Percentiles rank a stretch among this genome's conserved stretches.
phyloP scores from a whole-genome alignment of 2,888 invertebrate genomes.

The Venustoraphidia nigricollis region DNA sequence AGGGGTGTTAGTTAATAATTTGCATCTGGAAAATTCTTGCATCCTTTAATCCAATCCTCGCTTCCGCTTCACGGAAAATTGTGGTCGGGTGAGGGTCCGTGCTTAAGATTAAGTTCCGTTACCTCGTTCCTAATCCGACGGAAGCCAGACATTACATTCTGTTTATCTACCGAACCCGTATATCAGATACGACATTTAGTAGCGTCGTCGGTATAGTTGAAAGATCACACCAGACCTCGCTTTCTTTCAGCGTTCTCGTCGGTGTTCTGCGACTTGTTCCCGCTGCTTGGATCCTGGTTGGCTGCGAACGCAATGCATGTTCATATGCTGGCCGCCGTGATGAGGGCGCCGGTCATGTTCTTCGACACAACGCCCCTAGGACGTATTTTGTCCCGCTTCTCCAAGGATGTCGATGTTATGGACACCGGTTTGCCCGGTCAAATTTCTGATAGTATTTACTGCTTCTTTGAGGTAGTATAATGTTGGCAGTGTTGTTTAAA shows the following conservation, averaged over 20 bases:
- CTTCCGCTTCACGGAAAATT: too few relatives aligned
- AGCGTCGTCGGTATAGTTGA: too few relatives aligned
- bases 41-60: too few relatives aligned
- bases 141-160: too few relatives aligned
- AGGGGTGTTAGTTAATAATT: conserved; percentile 15
- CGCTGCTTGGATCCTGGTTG: conserved; percentile 39
- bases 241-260: conserved; percentile 33
- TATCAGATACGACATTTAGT: too few relatives aligned
- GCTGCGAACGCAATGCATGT: conserved; percentile 47
- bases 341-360: conserved; percentile 55
- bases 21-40: background rate
- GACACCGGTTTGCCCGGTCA: conserved; percentile 45
- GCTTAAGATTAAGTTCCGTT: too few relatives aligned
- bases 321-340: conserved; percentile 40
- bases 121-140: too few relatives aligned
- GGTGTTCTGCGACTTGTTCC: conserved; percentile 34
- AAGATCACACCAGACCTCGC: too few relatives aligned
- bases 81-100: too few relatives aligned
- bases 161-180: too few relatives aligned
- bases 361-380: conserved; percentile 68
- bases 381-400: conserved; percentile 57
- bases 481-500: too few relatives aligned
- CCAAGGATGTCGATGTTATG: conserved; percentile 59
- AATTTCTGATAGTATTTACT: conserved; percentile 51
- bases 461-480: conserved; percentile 51